These are phyloP conservation scores for Choreutis nemorana DNA, from an alignment of 2,888 invertebrate genomes.

Conservation along the genomic window DNA sequence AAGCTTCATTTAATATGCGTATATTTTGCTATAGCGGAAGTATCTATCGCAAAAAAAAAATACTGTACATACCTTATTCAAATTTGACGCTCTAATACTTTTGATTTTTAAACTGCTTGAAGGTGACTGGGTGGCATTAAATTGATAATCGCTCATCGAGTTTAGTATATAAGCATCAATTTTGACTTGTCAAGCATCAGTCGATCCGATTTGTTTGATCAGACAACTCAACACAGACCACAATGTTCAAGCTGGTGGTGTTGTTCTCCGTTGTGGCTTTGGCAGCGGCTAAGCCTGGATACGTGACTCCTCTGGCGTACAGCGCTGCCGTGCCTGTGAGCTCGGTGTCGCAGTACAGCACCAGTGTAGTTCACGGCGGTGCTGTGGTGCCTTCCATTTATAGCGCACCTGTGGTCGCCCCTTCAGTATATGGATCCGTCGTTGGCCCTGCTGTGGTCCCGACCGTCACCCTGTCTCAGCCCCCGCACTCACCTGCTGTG, in stretches of 20 bases:
- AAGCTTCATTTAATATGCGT: too few relatives aligned
- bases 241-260: conserved; percentile 65
- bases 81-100: conserved; percentile 1
- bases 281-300: conserved; percentile 60
- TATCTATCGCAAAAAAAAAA: too few relatives aligned
- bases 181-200: conserved; percentile 33
- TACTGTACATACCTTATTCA: too few relatives aligned
- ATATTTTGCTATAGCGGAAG: too few relatives aligned
- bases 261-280: conserved; percentile 68
- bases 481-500: conserved; percentile 48
- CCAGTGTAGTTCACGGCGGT: conserved; percentile 28
- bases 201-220: conserved; percentile 37
- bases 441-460: conserved; percentile 14
- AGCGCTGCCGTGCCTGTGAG: conserved; percentile 22
- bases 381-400: conserved; percentile 25
- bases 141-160: conserved; percentile 20
- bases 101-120: conserved; percentile 21
- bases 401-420: conserved; percentile 15
- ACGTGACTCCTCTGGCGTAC: conserved; percentile 34
- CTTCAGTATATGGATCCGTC: conserved; percentile 16
- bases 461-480: conserved; percentile 26
- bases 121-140: conserved; percentile 44
- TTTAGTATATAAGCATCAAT: conserved; percentile 42
- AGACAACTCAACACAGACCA: conserved; percentile 51
- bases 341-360: conserved; percentile 27